Evolutionary conservation across 1,140 invertebrate genomes (phyloP).

Genomic region (Lordiphosa stackelbergi): DNA sequence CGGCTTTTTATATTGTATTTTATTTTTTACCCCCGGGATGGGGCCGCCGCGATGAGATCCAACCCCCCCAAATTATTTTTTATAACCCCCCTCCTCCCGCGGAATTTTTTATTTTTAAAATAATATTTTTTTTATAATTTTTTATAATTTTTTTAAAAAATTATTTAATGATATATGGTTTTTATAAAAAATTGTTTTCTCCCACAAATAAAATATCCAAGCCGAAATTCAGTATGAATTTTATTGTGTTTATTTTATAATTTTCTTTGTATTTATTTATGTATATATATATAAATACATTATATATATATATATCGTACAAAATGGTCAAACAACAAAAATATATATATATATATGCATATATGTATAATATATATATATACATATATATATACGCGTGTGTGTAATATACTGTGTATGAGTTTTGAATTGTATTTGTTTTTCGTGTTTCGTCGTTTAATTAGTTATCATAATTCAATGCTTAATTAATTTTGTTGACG

Average conservation of each 20-base stretch:
- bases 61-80: too few relatives aligned
- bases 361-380: conserved; percentile 23
- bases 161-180: too few relatives aligned
- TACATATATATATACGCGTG: conserved; percentile 17
- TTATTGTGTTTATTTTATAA: conserved; percentile 31
- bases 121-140: too few relatives aligned
- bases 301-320: conserved; percentile 33
- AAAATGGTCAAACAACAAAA: conserved; percentile 55
- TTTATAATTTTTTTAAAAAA: too few relatives aligned
- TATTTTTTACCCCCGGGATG: too few relatives aligned
- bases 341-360: conserved; percentile 19
- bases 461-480: conserved; percentile 28
- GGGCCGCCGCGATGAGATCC: too few relatives aligned
- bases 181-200: too few relatives aligned
- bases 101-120: too few relatives aligned
- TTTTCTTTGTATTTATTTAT: conserved; percentile 50
- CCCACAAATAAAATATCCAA: too few relatives aligned
- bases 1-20: too few relatives aligned
- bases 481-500: conserved; percentile 3
- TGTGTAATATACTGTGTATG: conserved; percentile 40
- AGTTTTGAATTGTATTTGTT: conserved; percentile 25
- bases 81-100: too few relatives aligned
- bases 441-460: conserved; percentile 29
- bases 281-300: conserved; percentile 28
- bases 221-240: not conserved